Conservation (phyloP, 2,113 vertebrate species). For the Ahaetulla prasina region DNA sequence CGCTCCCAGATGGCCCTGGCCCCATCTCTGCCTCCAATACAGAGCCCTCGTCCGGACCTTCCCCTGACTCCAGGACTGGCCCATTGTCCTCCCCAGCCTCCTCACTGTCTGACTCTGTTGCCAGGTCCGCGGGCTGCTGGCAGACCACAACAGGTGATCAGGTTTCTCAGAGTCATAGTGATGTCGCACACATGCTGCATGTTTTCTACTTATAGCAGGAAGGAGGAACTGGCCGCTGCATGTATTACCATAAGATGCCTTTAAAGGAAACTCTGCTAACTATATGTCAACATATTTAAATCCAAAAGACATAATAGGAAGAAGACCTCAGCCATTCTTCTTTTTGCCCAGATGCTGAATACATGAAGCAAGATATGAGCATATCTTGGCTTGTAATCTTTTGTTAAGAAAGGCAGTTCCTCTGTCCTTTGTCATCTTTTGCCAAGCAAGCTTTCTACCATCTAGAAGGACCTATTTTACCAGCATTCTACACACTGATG, state of each 20-base stretch:
- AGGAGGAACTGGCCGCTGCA: not conserved
- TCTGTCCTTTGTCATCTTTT: too few relatives aligned
- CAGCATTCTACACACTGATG: not conserved
- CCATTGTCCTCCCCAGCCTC: too few relatives aligned
- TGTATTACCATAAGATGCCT: not conserved
- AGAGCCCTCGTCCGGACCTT: too few relatives aligned
- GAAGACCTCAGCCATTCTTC: not conserved
- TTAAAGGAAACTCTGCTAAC: not conserved
- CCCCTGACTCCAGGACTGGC: too few relatives aligned
- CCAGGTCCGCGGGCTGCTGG: too few relatives aligned
- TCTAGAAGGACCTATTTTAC: not conserved
- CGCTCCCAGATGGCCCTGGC: too few relatives aligned
- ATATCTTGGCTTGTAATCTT: not conserved
- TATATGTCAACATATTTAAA: slow-evolving; percentile 19
- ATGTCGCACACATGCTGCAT: not conserved
- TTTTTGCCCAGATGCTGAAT: not conserved
- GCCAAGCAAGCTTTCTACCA: not conserved
- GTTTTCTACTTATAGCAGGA: not conserved
- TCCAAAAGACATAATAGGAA: not conserved
- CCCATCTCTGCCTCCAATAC: too few relatives aligned
- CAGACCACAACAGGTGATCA: too few relatives aligned
- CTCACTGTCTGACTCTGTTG: too few relatives aligned
- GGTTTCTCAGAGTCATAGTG: slow-evolving; percentile 13
- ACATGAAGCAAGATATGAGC: not conserved
- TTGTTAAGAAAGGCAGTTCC: not conserved